phyloP scores from a whole-genome alignment of 1,140 invertebrate genomes.

The Whitmania pigra region DNA sequence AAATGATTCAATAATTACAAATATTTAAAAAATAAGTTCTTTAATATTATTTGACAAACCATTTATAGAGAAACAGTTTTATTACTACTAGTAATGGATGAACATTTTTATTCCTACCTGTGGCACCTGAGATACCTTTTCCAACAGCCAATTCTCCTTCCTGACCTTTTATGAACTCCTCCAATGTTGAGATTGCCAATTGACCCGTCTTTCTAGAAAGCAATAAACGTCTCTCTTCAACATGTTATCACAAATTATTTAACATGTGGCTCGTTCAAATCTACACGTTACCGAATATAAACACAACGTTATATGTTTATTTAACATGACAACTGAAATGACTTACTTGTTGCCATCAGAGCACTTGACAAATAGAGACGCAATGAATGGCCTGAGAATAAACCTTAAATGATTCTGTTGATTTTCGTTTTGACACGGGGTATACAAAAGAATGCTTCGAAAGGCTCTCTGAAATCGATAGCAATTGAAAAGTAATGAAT shows the following conservation, averaged over 20 bases:
- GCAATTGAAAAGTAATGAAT: too few relatives aligned
- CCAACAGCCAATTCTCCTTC: conserved; percentile 43
- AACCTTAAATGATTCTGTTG: conserved; percentile 37
- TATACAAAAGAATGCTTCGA: conserved; percentile 39
- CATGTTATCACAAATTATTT: too few relatives aligned
- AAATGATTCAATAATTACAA: too few relatives aligned
- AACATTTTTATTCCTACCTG: too few relatives aligned
- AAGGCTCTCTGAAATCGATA: conserved; percentile 36
- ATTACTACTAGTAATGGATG: too few relatives aligned
- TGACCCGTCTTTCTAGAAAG: conserved; percentile 40
- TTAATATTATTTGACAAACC: too few relatives aligned
- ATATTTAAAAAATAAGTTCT: too few relatives aligned
- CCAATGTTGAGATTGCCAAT: conserved; percentile 42
- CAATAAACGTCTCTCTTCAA: not conserved
- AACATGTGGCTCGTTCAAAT: too few relatives aligned
- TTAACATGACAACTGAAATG: not conserved
- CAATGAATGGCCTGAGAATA: conserved; percentile 41
- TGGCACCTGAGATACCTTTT: conserved; percentile 31
- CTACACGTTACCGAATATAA: too few relatives aligned
- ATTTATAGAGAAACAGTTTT: too few relatives aligned
- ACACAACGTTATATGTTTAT: too few relatives aligned
- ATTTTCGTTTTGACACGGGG: conserved; percentile 34
- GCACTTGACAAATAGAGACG: conserved; percentile 43
- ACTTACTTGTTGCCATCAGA: conserved; percentile 43
- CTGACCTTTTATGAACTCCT: conserved; percentile 43